A percentile compares a stretch with the other conserved stretches of the same genome.
Evolutionary conservation across 2,113 vertebrate genomes (phyloP).

Genomic region (Epinephelus cyanopodus): DNA sequence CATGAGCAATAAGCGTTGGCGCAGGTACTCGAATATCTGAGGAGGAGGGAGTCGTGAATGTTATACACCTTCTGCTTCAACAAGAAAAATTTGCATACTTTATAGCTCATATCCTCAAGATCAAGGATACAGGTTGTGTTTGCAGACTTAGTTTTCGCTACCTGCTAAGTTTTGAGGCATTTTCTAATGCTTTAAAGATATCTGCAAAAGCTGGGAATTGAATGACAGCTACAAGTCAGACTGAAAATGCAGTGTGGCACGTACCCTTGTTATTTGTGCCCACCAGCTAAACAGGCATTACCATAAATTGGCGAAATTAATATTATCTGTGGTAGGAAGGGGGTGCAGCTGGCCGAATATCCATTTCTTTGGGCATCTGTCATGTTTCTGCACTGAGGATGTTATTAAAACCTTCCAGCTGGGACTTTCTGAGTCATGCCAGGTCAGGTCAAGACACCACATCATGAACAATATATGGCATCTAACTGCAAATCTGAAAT

Average conservation of each 20-base stretch:
- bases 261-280: background rate
- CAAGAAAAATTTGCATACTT: background rate
- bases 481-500: background rate
- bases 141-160: background rate
- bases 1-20: background rate
- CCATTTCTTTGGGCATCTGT: slow-evolving; percentile 3
- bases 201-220: background rate
- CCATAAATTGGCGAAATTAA: slow-evolving; percentile 3
- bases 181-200: background rate
- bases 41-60: slow-evolving; percentile 26
- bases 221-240: background rate
- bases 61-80: background rate
- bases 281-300: background rate
- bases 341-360: background rate
- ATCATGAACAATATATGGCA: background rate
- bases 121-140: background rate
- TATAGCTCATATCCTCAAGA: background rate
- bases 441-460: background rate
- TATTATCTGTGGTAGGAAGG: background rate
- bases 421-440: slow-evolving; percentile 15
- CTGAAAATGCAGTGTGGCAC: background rate
- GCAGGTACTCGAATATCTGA: background rate
- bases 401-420: slow-evolving; percentile 9
- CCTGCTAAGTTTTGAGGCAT: background rate
- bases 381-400: background rate